Evolutionary conservation across 2,797 vertebrate species (phyloP).

Genomic region (Oreortyx pictus): DNA sequence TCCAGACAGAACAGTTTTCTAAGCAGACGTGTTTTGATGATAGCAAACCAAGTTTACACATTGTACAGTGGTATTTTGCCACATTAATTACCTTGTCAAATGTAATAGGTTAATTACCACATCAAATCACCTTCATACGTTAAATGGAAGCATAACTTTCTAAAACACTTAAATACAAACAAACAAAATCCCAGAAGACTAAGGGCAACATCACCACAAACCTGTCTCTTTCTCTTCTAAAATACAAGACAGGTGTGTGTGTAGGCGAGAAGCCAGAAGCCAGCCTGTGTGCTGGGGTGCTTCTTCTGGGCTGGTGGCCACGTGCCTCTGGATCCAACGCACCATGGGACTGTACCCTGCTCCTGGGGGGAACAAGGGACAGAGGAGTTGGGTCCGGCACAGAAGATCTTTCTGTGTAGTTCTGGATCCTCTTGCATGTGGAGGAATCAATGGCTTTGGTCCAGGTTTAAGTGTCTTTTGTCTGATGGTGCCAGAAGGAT

Average conservation of each 20-base stretch:
- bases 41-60: conserved; percentile 74
- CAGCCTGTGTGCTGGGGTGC: not conserved
- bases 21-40: conserved; percentile 77
- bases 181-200: conserved; percentile 59
- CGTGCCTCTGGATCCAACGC: not conserved
- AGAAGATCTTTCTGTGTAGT: not conserved
- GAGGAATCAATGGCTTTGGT: not conserved
- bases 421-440: not conserved
- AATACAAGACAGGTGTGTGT: not conserved
- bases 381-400: not conserved
- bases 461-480: not conserved
- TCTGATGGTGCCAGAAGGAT: not conserved
- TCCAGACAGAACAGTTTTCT: conserved; percentile 69
- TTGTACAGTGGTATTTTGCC: conserved; percentile 79
- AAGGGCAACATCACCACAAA: conserved; percentile 22
- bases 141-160: conserved; percentile 59
- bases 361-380: not conserved
- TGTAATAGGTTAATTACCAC: conserved; percentile 81
- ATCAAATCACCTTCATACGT: conserved; percentile 78
- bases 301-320: not conserved
- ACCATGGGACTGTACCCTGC: not conserved
- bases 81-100: conserved; percentile 83
- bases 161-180: conserved; percentile 60
- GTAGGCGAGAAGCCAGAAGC: not conserved
- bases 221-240: not conserved